A percentile compares a stretch with the other conserved stretches of the same genome.
Conservation (phyloP, 2,113 vertebrate species). For the Pardalotus punctatus region DNA sequence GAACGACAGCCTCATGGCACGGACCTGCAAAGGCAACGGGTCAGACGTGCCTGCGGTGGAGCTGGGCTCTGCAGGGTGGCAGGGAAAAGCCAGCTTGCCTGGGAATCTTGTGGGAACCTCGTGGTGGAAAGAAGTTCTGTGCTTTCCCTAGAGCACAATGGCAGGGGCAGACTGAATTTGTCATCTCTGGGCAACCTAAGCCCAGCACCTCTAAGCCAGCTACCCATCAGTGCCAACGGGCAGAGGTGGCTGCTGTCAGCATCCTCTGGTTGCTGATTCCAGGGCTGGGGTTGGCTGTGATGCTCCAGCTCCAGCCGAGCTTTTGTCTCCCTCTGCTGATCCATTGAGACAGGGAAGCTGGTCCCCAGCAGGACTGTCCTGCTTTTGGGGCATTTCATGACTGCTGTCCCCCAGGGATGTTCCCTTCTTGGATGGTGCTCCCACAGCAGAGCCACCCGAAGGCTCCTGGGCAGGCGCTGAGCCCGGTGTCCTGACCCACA, state of each 20-base stretch:
- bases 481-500: rapidly evolving
- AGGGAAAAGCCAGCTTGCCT: background rate
- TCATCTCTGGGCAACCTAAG: background rate
- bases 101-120: rapidly evolving
- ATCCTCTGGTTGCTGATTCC: rapidly evolving
- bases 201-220: background rate
- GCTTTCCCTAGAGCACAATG: background rate
- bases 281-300: background rate
- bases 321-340: slow-evolving; percentile 67
- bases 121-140: background rate
- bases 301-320: background rate
- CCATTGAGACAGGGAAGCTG: background rate
- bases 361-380: background rate
- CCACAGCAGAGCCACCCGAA: background rate
- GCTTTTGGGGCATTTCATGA: background rate
- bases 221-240: rapidly evolving
- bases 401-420: background rate
- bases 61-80: rapidly evolving
- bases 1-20: slow-evolving; percentile 91
- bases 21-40: slow-evolving; percentile 74
- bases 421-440: background rate
- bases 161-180: background rate
- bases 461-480: background rate
- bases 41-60: rapidly evolving
- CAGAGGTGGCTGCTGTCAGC: background rate